These are phyloP conservation scores for Aldabrachelys gigantea DNA, from an alignment of 2,113 vertebrate species.

Conservation along the genomic window DNA sequence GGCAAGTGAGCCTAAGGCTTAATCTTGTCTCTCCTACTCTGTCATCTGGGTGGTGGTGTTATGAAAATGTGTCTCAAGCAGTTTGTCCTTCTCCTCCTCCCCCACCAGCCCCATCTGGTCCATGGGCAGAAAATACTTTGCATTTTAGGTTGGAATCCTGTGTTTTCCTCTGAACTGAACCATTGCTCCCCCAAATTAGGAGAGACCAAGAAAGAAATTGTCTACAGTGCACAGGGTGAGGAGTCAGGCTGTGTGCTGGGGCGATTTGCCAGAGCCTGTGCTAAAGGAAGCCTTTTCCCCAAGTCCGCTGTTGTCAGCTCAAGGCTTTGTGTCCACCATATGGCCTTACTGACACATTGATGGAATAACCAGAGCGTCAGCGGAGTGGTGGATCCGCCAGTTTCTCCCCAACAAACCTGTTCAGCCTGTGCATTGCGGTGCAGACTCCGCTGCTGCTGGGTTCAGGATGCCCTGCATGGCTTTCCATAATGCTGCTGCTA, in stretches of 20 bases:
- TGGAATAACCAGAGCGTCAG: background rate
- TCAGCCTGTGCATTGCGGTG: constrained; percentile 13
- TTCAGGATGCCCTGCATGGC: background rate
- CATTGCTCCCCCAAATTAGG: background rate
- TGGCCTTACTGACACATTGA: background rate
- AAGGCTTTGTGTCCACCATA: background rate
- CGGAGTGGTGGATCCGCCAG: background rate
- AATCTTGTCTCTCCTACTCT: background rate
- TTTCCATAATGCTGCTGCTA: background rate
- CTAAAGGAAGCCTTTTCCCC: background rate
- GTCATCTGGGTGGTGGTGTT: background rate
- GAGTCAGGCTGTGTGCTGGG: background rate
- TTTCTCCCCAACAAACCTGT: background rate
- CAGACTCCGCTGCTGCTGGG: constrained; percentile 28
- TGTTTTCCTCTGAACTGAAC: background rate
- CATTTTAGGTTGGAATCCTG: background rate
- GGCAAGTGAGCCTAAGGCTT: background rate
- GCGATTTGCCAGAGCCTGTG: background rate
- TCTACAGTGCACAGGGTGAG: background rate
- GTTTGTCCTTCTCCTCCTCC: too few species aligned
- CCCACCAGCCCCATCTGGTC: background rate
- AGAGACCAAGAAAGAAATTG: background rate
- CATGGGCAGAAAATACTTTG: background rate
- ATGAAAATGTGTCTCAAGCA: background rate
- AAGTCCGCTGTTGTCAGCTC: background rate